Conservation (phyloP, 1,140 invertebrate species). For the Orussus abietinus region DNA sequence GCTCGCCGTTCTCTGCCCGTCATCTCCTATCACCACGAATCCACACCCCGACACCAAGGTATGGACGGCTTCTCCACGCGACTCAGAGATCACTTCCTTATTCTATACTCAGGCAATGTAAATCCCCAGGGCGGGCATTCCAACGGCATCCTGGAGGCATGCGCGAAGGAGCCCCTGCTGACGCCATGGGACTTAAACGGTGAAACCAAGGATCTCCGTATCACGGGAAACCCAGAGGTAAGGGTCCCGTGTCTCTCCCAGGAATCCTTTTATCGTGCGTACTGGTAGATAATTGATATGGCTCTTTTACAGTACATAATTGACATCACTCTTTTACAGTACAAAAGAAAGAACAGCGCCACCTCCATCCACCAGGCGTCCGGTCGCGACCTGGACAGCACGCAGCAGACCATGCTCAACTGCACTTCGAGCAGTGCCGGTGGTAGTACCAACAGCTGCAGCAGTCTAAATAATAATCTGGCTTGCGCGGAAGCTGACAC, state of each 20-base stretch:
- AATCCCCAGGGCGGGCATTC: slow-evolving; percentile 47
- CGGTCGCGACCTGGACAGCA: slow-evolving; percentile 34
- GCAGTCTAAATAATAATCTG: slow-evolving; percentile 47
- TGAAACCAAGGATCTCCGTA: slow-evolving; percentile 47
- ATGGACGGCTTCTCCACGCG: no score
- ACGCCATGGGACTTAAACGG: slow-evolving; percentile 49
- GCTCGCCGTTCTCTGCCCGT: slow-evolving; percentile 41
- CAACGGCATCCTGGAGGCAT: slow-evolving; percentile 49
- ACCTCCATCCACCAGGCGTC: slow-evolving; percentile 16
- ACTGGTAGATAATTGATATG: background rate
- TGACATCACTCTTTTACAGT: slow-evolving; percentile 21
- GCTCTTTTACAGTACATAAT: no score
- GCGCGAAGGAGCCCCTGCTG: slow-evolving; percentile 47
- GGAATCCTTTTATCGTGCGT: no score
- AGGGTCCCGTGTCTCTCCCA: no score
- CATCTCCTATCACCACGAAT: slow-evolving; percentile 37
- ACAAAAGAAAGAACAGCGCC: slow-evolving; percentile 29
- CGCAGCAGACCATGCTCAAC: slow-evolving; percentile 41
- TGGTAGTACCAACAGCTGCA: no score
- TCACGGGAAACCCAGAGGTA: slow-evolving; percentile 59
- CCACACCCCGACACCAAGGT: slow-evolving; percentile 41
- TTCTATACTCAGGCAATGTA: no score
- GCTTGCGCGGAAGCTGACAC: slow-evolving; percentile 26
- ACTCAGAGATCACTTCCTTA: no score
- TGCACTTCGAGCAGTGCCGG: slow-evolving; percentile 39